These are phyloP conservation scores for Machimus atricapillus DNA, from an alignment of 2,888 invertebrate genomes.

Conservation along the genomic window DNA sequence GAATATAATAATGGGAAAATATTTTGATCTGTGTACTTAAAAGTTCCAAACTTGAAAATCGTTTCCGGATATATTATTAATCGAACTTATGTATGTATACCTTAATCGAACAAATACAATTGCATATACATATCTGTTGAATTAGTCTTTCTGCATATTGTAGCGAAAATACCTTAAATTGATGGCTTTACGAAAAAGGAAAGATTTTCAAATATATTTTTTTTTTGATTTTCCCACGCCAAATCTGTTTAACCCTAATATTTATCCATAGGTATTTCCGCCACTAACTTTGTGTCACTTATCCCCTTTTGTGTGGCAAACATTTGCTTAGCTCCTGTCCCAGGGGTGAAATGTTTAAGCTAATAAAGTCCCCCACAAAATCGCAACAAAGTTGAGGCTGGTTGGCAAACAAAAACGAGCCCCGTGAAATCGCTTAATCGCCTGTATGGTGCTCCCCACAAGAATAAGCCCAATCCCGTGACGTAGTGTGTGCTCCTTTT, in stretches of 20 bases:
- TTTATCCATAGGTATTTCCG: neutral
- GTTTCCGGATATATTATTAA: no score
- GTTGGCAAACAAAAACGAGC: constrained; percentile 28
- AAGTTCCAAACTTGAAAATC: no score
- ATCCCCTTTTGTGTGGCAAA: constrained; percentile 12
- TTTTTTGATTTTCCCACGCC: neutral
- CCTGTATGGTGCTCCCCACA: constrained; percentile 43
- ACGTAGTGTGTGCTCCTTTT: neutral
- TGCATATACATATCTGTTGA: no score
- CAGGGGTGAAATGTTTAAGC: constrained; percentile 32
- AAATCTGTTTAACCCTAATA: neutral
- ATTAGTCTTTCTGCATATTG: no score
- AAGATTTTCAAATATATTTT: neutral
- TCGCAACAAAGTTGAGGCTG: neutral
- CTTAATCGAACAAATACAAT: no score
- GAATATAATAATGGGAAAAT: no score
- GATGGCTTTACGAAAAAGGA: no score
- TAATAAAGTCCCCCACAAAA: constrained; percentile 31
- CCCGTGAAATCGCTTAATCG: constrained; percentile 45
- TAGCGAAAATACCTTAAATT: no score
- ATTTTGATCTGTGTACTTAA: no score
- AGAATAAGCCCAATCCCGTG: constrained; percentile 9
- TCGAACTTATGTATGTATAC: no score
- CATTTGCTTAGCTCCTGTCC: constrained; percentile 9
- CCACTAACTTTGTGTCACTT: neutral